Evolutionary conservation across 1,140 invertebrate species (phyloP).

Genomic region (Bombus breviceps): DNA sequence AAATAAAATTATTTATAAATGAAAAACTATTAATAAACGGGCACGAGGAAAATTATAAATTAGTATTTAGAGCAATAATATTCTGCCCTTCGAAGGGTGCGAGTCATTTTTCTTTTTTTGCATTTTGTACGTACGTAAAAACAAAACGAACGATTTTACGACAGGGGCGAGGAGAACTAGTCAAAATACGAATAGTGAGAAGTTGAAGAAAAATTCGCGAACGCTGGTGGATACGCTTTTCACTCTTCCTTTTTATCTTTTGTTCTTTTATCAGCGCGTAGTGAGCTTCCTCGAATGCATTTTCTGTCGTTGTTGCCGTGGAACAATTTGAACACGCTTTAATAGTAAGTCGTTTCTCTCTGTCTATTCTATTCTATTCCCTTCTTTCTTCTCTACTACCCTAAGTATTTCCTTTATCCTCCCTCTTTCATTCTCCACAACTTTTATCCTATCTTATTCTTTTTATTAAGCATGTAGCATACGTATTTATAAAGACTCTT

Average conservation of each 20-base stretch:
- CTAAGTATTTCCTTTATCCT: not conserved
- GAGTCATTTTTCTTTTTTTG: conserved; percentile 1
- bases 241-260: not conserved
- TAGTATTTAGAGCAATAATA: not conserved
- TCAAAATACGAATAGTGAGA: conserved; percentile 58
- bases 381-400: not conserved
- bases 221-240: conserved; percentile 41
- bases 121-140: conserved; percentile 22
- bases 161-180: conserved; percentile 65
- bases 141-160: conserved; percentile 25
- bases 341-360: conserved; percentile 41
- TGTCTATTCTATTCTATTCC: conserved; percentile 5
- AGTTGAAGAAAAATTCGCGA: conserved; percentile 35
- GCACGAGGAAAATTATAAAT: not conserved
- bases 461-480: conserved; percentile 8
- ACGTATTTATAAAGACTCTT: conserved; percentile 15
- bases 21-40: not conserved
- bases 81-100: not conserved
- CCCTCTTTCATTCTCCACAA: conserved; percentile 9
- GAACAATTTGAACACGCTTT: conserved; percentile 52
- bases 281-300: conserved; percentile 67
- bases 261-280: conserved; percentile 51
- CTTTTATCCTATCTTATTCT: not conserved
- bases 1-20: not conserved
- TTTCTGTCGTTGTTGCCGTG: conserved; percentile 54